A percentile compares a stretch with the other conserved stretches of the same genome.
Evolutionary conservation across 2,113 vertebrate species (phyloP).

Genomic region (Camelus dromedarius): DNA sequence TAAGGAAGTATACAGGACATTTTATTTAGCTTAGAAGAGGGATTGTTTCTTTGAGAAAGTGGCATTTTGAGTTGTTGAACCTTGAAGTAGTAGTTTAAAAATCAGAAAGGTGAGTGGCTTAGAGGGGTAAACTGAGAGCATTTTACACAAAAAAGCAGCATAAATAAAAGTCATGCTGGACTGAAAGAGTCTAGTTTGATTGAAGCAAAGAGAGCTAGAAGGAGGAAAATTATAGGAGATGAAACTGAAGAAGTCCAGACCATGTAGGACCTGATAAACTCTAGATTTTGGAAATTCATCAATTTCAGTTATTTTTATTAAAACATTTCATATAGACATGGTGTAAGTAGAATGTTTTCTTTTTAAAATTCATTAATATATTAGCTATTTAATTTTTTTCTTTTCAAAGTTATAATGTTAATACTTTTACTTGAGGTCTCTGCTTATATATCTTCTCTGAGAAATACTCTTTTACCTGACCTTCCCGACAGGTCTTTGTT

Average conservation of each 20-base stretch:
- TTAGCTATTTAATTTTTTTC: conserved; percentile 59
- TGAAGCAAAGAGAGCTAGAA: background rate
- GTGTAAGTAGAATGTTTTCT: background rate
- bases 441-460: conserved; percentile 5
- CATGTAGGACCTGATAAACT: background rate
- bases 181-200: conserved; percentile 6
- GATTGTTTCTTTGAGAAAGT: background rate
- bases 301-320: conserved; percentile 52
- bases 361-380: conserved; percentile 25
- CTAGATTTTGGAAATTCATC: conserved; percentile 38
- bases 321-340: background rate
- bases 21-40: conserved; percentile 28
- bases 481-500: conserved; percentile 26
- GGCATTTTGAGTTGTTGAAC: conserved; percentile 57
- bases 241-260: conserved; percentile 12
- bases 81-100: conserved; percentile 55
- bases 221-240: background rate
- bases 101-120: background rate
- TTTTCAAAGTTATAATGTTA: conserved; percentile 19
- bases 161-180: conserved; percentile 3
- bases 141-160: conserved; percentile 4
- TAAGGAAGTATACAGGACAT: conserved; percentile 15
- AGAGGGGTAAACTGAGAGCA: background rate
- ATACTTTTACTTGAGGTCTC: conserved; percentile 6
- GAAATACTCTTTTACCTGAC: conserved; percentile 32